A percentile compares a stretch with the other conserved stretches of the same genome.
Conservation (phyloP, 1,140 invertebrate genomes). For the Drosophila grimshawi region DNA sequence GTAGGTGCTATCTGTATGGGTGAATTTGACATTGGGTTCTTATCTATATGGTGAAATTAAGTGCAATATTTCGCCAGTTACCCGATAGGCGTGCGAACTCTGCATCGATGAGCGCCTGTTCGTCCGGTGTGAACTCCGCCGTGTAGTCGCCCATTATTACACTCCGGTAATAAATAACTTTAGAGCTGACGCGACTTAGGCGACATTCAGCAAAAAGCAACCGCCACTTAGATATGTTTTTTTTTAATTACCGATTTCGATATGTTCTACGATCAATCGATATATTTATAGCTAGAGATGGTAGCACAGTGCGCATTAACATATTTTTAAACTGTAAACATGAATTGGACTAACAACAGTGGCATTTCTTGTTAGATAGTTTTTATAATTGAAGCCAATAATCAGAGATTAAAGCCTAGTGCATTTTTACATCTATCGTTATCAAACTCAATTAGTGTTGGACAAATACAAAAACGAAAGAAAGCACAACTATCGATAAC, state of each 20-base stretch:
- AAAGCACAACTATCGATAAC: constrained; percentile 29
- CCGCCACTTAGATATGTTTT: constrained; percentile 34
- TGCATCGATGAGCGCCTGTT: constrained; percentile 84
- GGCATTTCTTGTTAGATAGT: too few relatives aligned
- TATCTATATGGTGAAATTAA: constrained; percentile 23
- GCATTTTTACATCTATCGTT: too few relatives aligned
- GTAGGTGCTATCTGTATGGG: constrained; percentile 89
- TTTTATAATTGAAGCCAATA: too few relatives aligned
- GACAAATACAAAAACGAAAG: too few relatives aligned
- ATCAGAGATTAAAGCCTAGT: too few relatives aligned
- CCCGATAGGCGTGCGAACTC: constrained; percentile 86
- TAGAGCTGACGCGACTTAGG: constrained; percentile 22
- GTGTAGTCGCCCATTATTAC: constrained; percentile 40
- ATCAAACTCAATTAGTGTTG: too few relatives aligned
- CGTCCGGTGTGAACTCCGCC: constrained; percentile 76
- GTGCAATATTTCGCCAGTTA: constrained; percentile 72
- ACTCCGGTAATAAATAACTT: constrained; percentile 39
- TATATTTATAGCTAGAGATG: neutral
- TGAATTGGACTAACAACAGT: too few relatives aligned
- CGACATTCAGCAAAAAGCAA: neutral
- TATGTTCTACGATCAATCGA: neutral
- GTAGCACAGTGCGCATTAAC: too few relatives aligned
- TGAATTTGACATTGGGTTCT: constrained; percentile 11
- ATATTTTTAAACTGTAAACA: too few relatives aligned
- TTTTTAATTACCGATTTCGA: neutral